Conservation (phyloP, 2,888 invertebrate species). For the Amblyjoppa proteus region DNA sequence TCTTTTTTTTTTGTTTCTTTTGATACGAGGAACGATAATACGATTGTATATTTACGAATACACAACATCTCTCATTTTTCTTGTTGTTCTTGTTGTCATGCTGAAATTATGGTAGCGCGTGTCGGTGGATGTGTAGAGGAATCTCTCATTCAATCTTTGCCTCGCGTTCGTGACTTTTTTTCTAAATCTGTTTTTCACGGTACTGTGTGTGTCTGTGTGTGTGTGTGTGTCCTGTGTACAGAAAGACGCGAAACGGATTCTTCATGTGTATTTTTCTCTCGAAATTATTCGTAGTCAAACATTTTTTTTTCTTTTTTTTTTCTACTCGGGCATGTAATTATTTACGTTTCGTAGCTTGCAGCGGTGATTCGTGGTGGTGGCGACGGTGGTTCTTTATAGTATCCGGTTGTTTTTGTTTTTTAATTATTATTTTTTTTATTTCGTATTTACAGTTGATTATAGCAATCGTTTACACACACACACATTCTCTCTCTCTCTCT, state of each 20-base stretch:
- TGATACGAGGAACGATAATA: slow-evolving; percentile 85
- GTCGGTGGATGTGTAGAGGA: slow-evolving; percentile 65
- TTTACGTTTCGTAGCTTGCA: slow-evolving; percentile 55
- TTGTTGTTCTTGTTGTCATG: slow-evolving; percentile 75
- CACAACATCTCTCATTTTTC: slow-evolving; percentile 74
- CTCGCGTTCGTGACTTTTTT: slow-evolving; percentile 32
- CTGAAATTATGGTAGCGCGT: slow-evolving; percentile 76
- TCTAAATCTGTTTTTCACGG: slow-evolving; percentile 13
- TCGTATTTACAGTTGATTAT: slow-evolving; percentile 82
- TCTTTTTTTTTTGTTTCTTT: slow-evolving; percentile 50
- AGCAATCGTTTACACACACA: slow-evolving; percentile 73
- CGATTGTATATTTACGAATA: slow-evolving; percentile 84
- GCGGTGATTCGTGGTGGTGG: slow-evolving; percentile 81
- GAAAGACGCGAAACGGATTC: slow-evolving; percentile 7
- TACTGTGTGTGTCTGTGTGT: neutral
- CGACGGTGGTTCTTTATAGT: slow-evolving; percentile 85
- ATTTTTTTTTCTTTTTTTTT: slow-evolving; percentile 17
- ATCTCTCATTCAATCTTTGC: neutral
- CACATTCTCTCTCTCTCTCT: slow-evolving; percentile 3
- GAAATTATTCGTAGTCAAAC: slow-evolving; percentile 24
- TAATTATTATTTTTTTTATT: slow-evolving; percentile 30
- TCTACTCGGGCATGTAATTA: slow-evolving; percentile 10
- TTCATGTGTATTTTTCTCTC: neutral
- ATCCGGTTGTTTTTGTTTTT: slow-evolving; percentile 66
- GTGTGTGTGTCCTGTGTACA: slow-evolving; percentile 3